phyloP scores from a whole-genome alignment of 2,888 invertebrate species.

The Drosophila rubida region DNA sequence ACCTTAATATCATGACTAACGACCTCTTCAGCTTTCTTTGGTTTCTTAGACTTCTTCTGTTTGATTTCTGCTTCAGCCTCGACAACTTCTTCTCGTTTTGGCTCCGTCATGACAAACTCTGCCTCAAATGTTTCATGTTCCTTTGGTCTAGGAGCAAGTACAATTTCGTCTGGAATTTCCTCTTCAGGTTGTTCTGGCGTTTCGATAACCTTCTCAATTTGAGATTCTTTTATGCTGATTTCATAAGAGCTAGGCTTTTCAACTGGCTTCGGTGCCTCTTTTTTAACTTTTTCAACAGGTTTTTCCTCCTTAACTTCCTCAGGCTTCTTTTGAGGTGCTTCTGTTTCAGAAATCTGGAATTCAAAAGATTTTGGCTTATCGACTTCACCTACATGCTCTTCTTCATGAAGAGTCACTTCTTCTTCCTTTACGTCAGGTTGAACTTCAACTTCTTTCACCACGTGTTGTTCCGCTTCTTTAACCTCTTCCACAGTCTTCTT shows the following conservation, averaged over 20 bases:
- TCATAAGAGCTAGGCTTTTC: slow-evolving; percentile 73
- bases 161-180: slow-evolving; percentile 49
- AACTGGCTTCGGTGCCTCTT: slow-evolving; percentile 47
- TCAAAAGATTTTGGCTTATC: slow-evolving; percentile 61
- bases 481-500: slow-evolving; percentile 60
- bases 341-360: slow-evolving; percentile 74
- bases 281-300: slow-evolving; percentile 51
- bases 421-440: slow-evolving; percentile 29
- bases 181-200: slow-evolving; percentile 55
- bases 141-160: slow-evolving; percentile 50
- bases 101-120: slow-evolving; percentile 70
- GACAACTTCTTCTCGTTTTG: slow-evolving; percentile 68
- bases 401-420: slow-evolving; percentile 20
- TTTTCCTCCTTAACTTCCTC: slow-evolving; percentile 61
- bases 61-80: slow-evolving; percentile 72
- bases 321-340: slow-evolving; percentile 67
- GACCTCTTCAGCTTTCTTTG: slow-evolving; percentile 65
- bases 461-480: slow-evolving; percentile 44
- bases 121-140: slow-evolving; percentile 74
- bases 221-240: slow-evolving; percentile 72
- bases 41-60: slow-evolving; percentile 77
- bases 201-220: slow-evolving; percentile 53
- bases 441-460: slow-evolving; percentile 35
- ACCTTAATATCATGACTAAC: slow-evolving; percentile 73
- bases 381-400: slow-evolving; percentile 15